Evolutionary conservation across 2,888 invertebrate species (phyloP), one percentile per base, ranked within the genome.

Genomic region (Chloromyia formosa): DNA sequence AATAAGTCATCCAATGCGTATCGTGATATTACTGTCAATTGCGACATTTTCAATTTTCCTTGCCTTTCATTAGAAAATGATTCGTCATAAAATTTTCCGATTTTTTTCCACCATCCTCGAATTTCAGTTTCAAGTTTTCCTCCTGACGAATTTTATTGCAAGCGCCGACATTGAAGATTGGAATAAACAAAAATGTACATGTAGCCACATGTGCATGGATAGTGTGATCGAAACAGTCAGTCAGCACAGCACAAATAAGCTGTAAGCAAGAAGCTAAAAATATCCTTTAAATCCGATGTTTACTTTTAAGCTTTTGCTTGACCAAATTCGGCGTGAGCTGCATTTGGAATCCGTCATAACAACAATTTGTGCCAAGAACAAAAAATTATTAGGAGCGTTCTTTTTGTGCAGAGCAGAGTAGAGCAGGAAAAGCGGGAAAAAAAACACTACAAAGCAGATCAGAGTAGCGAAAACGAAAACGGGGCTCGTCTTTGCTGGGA

Each of bases 1-100:
- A 42, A 64, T 42, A 20, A 45, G 64, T 16, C 54, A 42, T 42
- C 16, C 18, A 16, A 27, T 64, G 64, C 45, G 64, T 64, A n/a
- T n/a, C n/a, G n/a, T n/a, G n/a, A 42, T 42, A 42, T 64, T 1
- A 45, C 45, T 42, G 40, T 27, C 45, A 64, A 64, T 64, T 64
- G 40, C 64, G 64, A 42, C 64, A 64, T 64, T 64, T 64, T 14
- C 64, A 61, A 27, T 61, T 61, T 61, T 16, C 61, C 14, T 42
- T 42, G 12, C 42, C 12, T 5, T 42, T 9, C 42, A 12, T n/a
- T n/a, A 42, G 42, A 42, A 42, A 42, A 61, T 61, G 61, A 61
- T 12, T 61, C 61, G 35, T 61, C 35, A 61, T 35, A 61, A 61
- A 61, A 22, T 61, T 61, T 61, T 12, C 23, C n/a, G n/a, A n/a